Conservation (phyloP, 2,797 vertebrate genomes). For the Orientallactaga sibirica region DNA sequence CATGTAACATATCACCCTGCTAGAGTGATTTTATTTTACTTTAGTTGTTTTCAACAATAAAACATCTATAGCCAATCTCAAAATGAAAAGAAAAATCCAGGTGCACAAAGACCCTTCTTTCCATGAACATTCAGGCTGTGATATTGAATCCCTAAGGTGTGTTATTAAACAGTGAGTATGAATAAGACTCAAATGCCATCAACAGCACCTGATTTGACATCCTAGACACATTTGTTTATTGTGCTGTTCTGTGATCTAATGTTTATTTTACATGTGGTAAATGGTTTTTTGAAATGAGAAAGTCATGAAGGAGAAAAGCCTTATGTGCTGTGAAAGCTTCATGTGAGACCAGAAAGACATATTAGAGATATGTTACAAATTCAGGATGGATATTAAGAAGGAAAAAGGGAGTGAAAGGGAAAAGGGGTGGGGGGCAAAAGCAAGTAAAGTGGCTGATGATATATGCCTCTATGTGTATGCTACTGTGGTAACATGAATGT, state of each 20-base stretch:
- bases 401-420: accelerated
- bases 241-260: not conserved
- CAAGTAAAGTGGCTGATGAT: not conserved
- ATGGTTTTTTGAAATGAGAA: not conserved
- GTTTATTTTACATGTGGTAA: not conserved
- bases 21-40: conserved; percentile 47
- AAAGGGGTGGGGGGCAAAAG: no score
- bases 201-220: not conserved
- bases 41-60: conserved; percentile 23
- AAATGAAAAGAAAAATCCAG: conserved; percentile 50
- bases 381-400: not conserved
- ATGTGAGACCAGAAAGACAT: not conserved
- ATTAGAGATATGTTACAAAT: not conserved
- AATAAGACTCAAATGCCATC: not conserved
- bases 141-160: conserved; percentile 63
- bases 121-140: conserved; percentile 64
- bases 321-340: not conserved
- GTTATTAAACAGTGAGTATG: conserved; percentile 56
- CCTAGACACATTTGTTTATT: not conserved
- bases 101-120: not conserved
- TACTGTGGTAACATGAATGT: not conserved
- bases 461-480: not conserved
- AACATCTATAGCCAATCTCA: conserved; percentile 43
- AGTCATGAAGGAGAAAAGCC: not conserved
- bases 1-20: not conserved